phyloP scores from a whole-genome alignment of 2,113 vertebrate genomes.

The Melanerpes aurifrons region DNA sequence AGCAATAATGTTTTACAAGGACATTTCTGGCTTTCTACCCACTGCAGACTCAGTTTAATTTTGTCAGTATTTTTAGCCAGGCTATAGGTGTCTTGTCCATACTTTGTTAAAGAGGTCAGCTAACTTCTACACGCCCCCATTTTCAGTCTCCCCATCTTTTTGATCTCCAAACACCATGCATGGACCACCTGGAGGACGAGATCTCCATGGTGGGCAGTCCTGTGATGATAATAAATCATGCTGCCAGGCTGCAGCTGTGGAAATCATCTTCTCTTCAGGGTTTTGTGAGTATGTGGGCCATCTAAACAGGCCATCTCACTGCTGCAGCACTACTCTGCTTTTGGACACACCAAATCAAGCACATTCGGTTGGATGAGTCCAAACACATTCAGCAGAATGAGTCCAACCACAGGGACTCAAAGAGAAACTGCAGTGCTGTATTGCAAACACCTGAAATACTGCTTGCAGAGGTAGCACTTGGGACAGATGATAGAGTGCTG shows the following conservation, averaged over 20 bases:
- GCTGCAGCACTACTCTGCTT: background rate
- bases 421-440: background rate
- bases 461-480: background rate
- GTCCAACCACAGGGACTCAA: background rate
- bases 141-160: background rate
- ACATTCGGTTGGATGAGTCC: background rate
- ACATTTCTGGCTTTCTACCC: background rate
- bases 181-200: background rate
- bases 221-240: background rate
- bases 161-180: background rate
- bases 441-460: background rate
- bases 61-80: constrained; percentile 6
- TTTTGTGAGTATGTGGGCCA: background rate
- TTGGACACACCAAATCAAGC: background rate
- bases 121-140: background rate
- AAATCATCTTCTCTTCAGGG: background rate
- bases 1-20: constrained; percentile 30
- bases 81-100: background rate
- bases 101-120: background rate
- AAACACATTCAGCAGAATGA: background rate
- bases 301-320: background rate
- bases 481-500: background rate
- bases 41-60: background rate
- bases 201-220: background rate
- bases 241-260: background rate